Conservation (phyloP, 2,113 vertebrate genomes). For the Amazona vittata region DNA sequence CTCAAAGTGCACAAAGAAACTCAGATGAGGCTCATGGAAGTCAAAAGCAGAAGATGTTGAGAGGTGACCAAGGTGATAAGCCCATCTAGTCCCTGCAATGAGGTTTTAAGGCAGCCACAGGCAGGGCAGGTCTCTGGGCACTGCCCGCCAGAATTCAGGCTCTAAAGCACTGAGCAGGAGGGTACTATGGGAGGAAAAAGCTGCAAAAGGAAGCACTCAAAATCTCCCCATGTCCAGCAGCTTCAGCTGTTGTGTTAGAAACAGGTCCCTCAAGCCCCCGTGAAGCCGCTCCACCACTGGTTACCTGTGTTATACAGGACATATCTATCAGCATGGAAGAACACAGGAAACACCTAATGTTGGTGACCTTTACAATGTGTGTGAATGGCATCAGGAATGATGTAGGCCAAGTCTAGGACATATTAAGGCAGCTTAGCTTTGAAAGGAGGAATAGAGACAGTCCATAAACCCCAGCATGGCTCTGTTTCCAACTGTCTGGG, state of each 20-base stretch:
- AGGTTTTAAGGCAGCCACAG: not conserved
- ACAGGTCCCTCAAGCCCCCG: not conserved
- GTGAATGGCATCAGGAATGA: constrained; percentile 63
- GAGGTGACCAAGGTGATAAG: not conserved
- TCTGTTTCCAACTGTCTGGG: not conserved
- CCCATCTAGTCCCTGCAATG: not conserved
- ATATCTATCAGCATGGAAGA: constrained; percentile 66
- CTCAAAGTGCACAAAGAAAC: not conserved
- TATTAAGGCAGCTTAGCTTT: constrained; percentile 79
- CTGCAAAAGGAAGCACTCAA: not conserved
- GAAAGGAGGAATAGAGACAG: constrained; percentile 6
- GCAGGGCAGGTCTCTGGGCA: not conserved
- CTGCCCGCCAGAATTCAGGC: not conserved
- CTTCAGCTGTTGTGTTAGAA: not conserved
- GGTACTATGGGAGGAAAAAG: not conserved
- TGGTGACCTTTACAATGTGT: constrained; percentile 78
- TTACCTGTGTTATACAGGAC: constrained; percentile 78
- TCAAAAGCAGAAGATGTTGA: not conserved
- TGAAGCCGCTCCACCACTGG: not conserved
- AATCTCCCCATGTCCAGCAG: not conserved
- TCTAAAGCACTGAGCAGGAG: not conserved
- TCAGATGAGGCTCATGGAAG: not conserved
- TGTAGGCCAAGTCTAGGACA: constrained; percentile 79
- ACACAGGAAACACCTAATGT: constrained; percentile 75
- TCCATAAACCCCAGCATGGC: not conserved